Evolutionary conservation across 1,140 invertebrate genomes (phyloP), one percentile per base, ranked within the genome.

Genomic region (Anadara kagoshimensis): DNA sequence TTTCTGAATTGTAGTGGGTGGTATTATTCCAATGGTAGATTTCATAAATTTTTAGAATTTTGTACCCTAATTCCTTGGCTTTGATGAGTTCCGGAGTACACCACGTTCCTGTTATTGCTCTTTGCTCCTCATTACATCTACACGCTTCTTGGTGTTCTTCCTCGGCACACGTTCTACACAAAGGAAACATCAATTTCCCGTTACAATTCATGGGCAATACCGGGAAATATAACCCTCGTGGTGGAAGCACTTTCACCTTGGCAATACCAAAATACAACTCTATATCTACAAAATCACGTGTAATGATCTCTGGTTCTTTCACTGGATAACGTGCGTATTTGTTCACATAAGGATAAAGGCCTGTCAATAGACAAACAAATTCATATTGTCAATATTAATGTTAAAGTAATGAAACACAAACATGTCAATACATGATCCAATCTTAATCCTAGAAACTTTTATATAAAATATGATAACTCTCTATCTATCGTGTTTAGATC

Each of bases 91-190:
- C 89, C 22, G 85, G 79, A n/a, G 81, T 77, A 0, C 85, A 82
- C 85, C 86, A 90, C 0, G 86, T 89, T 51, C 89, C 89, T 0
- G 58, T 82, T 16, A 90, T 74, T 0, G 63, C 36, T 41, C 87
- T 72, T 44, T 89, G 51, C 2, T 67, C 49, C 11, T 70, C 67
- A 18, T 43, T 44, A 66, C 64, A 77, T 20, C 4, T 44, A 71
- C 71, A 78, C 12, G 24, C 16, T 22, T 24, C 20, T 24, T 72
- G 62, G 36, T 41, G 49, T 56, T 64, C 24, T 51, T 14, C 41
- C n/a, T 64, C 70, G 10, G 64, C 74, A 58, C 69, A 76, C 3
- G 64, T 72, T 45, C 64, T 36, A 63, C 74, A 72, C 18, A 68
- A 51, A 29, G 69, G 64, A 43, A 76, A 72, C 29, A 24, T 72